Base-by-base conservation (phyloP, 2,888 invertebrate genomes). In the Melinopterus prodromus region DNA sequence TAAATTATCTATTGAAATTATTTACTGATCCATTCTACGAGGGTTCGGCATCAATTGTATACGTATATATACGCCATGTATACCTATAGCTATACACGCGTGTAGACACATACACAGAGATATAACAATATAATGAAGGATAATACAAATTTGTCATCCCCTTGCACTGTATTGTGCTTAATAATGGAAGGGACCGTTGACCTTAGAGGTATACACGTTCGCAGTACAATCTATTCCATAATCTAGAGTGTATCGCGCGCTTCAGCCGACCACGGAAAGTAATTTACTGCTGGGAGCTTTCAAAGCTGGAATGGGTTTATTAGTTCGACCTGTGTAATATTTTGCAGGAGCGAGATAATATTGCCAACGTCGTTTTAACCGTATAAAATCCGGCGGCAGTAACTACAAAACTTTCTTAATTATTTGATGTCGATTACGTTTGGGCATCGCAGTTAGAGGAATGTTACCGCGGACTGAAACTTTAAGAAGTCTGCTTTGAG, bases 1-100 rank as follows among this genome's bases (percentile, higher is more conserved):
- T 53, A 53, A 53, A 53, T 53, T 53, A 53, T 53, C 53, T 53
- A 53, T 53, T 53, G 53, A 53, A 53, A 53, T 53, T 53, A 53
- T 53, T 53, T 9, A 53, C 53, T 53, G 53, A 53, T 53, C 9
- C 53, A 53, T 53, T 53, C 53, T 9, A 53, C 53, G 53, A 53
- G 53, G 53, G 53, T 9, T 53, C 53, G 53, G 5, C 53, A 53
- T 53, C 9, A 53, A 53, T 53, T 53, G 3, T 53, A 53, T 53
- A 53, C 53, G 26, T 26, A 53, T 53, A 53, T 12, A 53, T 1
- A 53, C n/a, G n/a, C n/a, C n/a, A 53, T 53, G 7, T 53, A 12
- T 53, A 53, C 26, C 26, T 53, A 53, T 1, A 53, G 7, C 53
- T 53, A 53, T 53, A 53, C 53, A 12, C 53, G 53, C 7, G 53